Evolutionary conservation across 2,797 vertebrate genomes (phyloP).

Genomic region (Bradypodion pumilum): DNA sequence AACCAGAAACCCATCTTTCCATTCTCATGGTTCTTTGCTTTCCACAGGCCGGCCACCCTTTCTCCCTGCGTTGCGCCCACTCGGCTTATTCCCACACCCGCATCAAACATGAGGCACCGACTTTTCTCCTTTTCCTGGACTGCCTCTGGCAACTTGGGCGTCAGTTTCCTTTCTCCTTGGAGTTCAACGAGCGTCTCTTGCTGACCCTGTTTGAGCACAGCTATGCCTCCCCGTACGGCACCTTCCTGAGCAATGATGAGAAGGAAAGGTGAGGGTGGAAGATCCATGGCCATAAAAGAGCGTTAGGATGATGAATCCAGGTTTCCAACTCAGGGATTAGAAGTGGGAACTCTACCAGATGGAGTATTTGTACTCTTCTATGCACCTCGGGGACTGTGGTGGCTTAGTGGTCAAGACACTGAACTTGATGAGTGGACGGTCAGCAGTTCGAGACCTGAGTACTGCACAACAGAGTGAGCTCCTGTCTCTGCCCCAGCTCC

Average conservation of each 20-base stretch:
- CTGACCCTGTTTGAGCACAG: slow-evolving; percentile 81
- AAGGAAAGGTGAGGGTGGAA: slow-evolving; percentile 79
- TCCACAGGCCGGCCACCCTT: slow-evolving; percentile 85
- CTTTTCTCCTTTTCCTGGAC: slow-evolving; percentile 90
- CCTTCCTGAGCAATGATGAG: slow-evolving; percentile 88
- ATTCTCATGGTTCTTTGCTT: neutral
- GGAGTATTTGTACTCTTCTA: no score
- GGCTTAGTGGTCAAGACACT: no score
- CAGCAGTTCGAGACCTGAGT: no score
- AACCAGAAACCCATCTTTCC: neutral
- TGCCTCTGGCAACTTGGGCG: slow-evolving; percentile 87
- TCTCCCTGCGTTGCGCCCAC: slow-evolving; percentile 83
- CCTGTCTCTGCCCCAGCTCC: no score
- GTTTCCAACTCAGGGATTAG: no score
- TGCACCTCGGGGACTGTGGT: no score
- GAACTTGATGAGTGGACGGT: no score
- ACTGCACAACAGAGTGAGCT: no score
- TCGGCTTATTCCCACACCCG: slow-evolving; percentile 81
- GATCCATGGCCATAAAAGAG: no score
- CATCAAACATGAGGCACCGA: slow-evolving; percentile 83
- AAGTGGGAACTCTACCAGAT: no score
- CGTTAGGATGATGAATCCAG: no score
- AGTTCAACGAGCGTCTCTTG: slow-evolving; percentile 85
- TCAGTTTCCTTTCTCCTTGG: slow-evolving; percentile 87
- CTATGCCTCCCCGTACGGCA: slow-evolving; percentile 86